Base-by-base conservation (phyloP, 2,888 invertebrate genomes). In the Erebia palarica region DNA sequence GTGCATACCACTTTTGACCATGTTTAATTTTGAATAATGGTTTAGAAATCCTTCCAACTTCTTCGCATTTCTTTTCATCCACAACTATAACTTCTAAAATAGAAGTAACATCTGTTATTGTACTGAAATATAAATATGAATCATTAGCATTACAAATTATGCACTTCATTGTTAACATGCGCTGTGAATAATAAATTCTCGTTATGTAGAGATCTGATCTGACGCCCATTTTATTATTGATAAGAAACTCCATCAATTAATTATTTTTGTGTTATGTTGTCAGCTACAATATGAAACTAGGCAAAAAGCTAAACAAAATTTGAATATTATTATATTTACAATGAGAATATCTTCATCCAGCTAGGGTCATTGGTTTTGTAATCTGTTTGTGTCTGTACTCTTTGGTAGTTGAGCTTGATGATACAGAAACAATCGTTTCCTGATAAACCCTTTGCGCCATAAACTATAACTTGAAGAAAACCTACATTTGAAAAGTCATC, bases 301-400 rank as follows among this genome's bases (percentile, higher is more conserved):
- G 14, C 14, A 14, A 13, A 16, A 21, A 58, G 9, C 0, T 5
- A 60, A 8, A 5, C 9, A 42, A 60, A 60, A 1, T 60, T 2
- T 53, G 3, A 13, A 11, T 55, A 9, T 51, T 10, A 57, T 16
- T 13, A 68, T 71, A 94, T 96, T 95, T 91, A 98, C 98, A 99
- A 98, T 55, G 97, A 97, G 88, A 99, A 99, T 78, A 98, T 96
- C 90, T 99, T 99, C 93, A 98, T 98, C 99, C 99, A 99, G 78
- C 96, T 97, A 0, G 99, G 99, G 69, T 96, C 95, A 53, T 98
- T 93, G 0, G 99, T 99, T 91, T 99, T 99, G 86, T 97, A 97
- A 87, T 99, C 99, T 0, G 99, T 99, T 86, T 98, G 98, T 0
- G 99, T 99, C 89, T 99, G 98, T 14, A 98, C 92, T 61, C 99